These are phyloP conservation scores for Cheilosia urbana DNA, from an alignment of 2,888 invertebrate species.

Conservation along the genomic window DNA sequence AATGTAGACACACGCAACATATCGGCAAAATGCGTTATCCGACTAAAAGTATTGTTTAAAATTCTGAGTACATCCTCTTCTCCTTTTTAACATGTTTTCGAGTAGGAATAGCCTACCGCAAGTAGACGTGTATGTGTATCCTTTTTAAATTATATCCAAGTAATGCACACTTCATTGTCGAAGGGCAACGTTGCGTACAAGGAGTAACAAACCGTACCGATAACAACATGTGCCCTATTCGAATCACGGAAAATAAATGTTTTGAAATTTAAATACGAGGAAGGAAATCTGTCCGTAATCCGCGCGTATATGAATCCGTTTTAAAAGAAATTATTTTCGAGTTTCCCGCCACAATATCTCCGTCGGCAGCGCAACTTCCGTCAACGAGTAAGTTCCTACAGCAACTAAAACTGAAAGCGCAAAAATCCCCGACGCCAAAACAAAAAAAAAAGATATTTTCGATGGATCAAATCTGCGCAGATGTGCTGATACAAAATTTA, in stretches of 20 bases:
- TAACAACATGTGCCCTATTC: slow-evolving; percentile 12
- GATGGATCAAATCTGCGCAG: slow-evolving; percentile 36
- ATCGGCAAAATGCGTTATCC: not conserved
- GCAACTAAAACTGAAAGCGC: slow-evolving; percentile 12
- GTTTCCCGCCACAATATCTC: slow-evolving; percentile 55
- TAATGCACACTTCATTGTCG: slow-evolving; percentile 30
- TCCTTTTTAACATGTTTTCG: slow-evolving; percentile 33
- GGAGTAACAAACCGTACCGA: slow-evolving; percentile 43
- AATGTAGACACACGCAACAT: slow-evolving; percentile 1
- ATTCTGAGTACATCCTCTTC: slow-evolving; percentile 29
- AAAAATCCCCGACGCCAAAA: slow-evolving; percentile 16
- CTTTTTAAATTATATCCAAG: slow-evolving; percentile 34
- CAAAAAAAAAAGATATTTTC: not conserved
- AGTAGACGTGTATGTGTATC: slow-evolving; percentile 22
- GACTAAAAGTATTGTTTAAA: not conserved
- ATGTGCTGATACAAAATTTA: slow-evolving; percentile 15
- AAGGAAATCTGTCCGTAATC: not conserved
- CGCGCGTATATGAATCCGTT: not conserved
- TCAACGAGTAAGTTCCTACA: not conserved
- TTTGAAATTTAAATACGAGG: slow-evolving; percentile 36
- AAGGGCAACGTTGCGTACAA: slow-evolving; percentile 14
- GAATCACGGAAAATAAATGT: slow-evolving; percentile 28
- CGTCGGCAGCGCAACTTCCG: slow-evolving; percentile 1
- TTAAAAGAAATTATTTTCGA: not conserved
- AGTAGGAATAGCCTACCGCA: slow-evolving; percentile 19